Evolutionary conservation across 2,113 vertebrate species (phyloP).

Genomic region (Calidris pygmaea): DNA sequence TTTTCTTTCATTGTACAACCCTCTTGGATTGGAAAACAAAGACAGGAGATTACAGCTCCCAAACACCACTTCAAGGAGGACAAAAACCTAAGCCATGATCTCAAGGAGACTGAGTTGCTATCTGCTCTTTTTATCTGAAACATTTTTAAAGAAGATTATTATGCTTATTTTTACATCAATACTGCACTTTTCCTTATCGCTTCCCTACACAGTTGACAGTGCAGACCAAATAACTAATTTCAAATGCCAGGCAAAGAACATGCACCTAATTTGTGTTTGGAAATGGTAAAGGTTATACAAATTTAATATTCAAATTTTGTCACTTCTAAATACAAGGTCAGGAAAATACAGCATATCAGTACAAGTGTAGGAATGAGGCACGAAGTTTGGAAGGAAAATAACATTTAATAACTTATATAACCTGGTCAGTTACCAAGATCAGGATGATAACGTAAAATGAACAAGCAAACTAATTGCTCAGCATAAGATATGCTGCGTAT

Average conservation of each 20-base stretch:
- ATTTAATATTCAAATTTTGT: not conserved
- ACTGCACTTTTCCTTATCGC: not conserved
- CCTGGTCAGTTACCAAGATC: not conserved
- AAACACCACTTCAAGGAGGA: not conserved
- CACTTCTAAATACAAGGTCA: not conserved
- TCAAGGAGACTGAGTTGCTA: not conserved
- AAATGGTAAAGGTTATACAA: not conserved
- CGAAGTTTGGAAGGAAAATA: not conserved
- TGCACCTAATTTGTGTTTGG: not conserved
- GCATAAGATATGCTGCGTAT: not conserved
- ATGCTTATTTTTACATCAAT: conserved; percentile 2
- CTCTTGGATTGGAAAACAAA: not conserved
- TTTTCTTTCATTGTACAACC: not conserved
- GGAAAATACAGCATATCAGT: not conserved
- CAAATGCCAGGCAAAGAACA: not conserved
- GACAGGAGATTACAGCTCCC: not conserved
- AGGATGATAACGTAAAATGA: not conserved
- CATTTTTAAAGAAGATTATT: not conserved
- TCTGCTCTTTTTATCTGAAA: not conserved
- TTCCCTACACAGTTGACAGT: not conserved
- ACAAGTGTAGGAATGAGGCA: not conserved
- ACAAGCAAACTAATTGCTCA: not conserved
- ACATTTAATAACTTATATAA: not conserved
- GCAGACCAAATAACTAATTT: not conserved
- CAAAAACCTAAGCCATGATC: not conserved